Evolutionary conservation across 1,140 invertebrate genomes (phyloP).

Genomic region (Heterodera schachtii): DNA sequence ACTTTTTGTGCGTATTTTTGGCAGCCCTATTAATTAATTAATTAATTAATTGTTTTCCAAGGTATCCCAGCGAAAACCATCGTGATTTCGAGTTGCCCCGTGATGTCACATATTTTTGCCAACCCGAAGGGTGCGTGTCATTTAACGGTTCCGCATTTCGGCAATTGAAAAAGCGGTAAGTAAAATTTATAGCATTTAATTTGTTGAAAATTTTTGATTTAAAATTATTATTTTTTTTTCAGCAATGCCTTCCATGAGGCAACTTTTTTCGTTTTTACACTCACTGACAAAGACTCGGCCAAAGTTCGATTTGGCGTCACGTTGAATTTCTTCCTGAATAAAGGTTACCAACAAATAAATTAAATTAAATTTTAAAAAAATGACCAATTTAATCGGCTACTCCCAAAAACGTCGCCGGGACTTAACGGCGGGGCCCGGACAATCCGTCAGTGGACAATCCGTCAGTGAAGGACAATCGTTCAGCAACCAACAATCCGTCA

Average conservation of each 20-base stretch:
- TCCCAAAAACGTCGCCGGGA: too few species aligned
- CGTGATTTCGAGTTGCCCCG: slow-evolving; percentile 89
- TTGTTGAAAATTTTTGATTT: too few species aligned
- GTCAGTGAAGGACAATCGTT: too few species aligned
- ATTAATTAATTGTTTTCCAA: not conserved
- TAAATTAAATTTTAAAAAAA: not conserved
- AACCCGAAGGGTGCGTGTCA: slow-evolving; percentile 94
- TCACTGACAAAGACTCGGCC: slow-evolving; percentile 98
- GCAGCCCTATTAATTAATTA: not conserved
- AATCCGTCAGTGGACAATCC: too few species aligned
- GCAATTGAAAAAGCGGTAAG: slow-evolving; percentile 19
- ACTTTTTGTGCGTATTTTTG: too few species aligned
- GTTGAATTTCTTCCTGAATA: slow-evolving; percentile 93
- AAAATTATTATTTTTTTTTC: not conserved
- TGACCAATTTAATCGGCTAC: not conserved
- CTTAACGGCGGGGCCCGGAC: too few species aligned
- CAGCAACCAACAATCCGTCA: too few species aligned
- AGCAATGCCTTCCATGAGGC: slow-evolving; percentile 40
- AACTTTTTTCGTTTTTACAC: slow-evolving; percentile 93
- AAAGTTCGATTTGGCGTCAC: slow-evolving; percentile 91
- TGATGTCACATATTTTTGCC: slow-evolving; percentile 99
- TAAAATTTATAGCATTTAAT: too few species aligned
- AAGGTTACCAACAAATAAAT: slow-evolving; percentile 67
- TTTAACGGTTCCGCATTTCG: slow-evolving; percentile 71
- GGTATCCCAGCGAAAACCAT: slow-evolving; percentile 94